Evolutionary conservation across 2,113 vertebrate species (phyloP).

Genomic region (Neoarius graeffei): DNA sequence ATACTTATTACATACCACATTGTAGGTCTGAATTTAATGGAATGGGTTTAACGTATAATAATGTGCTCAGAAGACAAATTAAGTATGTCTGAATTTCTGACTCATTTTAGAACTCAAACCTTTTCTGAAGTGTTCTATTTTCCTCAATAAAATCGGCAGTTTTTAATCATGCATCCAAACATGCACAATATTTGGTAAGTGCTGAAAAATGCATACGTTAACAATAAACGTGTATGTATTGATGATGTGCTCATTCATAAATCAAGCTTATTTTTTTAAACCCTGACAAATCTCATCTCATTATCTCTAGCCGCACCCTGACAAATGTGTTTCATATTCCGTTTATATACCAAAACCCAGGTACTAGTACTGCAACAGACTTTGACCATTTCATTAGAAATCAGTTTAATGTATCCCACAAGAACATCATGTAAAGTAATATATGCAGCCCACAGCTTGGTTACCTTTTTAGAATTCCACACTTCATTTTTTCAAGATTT

Average conservation of each 20-base stretch:
- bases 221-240: neutral
- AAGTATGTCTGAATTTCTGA: neutral
- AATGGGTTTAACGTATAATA: neutral
- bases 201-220: neutral
- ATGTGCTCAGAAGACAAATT: neutral
- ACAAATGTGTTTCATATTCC: neutral
- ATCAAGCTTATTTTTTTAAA: neutral
- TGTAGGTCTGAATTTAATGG: neutral
- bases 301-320: no score
- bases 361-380: neutral
- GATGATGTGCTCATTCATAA: no score
- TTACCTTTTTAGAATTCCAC: slow-evolving; percentile 12
- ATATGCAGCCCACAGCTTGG: neutral
- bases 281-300: no score
- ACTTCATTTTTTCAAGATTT: slow-evolving; percentile 23
- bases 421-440: neutral
- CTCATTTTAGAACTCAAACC: neutral
- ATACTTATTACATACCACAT: neutral
- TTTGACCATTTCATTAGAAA: neutral
- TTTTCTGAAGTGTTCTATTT: neutral
- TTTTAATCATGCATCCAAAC: neutral
- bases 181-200: neutral
- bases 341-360: neutral
- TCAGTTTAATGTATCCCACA: neutral
- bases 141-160: neutral